Evolutionary conservation across 2,797 vertebrate genomes (phyloP).

Genomic region (Okamejei kenojei): DNA sequence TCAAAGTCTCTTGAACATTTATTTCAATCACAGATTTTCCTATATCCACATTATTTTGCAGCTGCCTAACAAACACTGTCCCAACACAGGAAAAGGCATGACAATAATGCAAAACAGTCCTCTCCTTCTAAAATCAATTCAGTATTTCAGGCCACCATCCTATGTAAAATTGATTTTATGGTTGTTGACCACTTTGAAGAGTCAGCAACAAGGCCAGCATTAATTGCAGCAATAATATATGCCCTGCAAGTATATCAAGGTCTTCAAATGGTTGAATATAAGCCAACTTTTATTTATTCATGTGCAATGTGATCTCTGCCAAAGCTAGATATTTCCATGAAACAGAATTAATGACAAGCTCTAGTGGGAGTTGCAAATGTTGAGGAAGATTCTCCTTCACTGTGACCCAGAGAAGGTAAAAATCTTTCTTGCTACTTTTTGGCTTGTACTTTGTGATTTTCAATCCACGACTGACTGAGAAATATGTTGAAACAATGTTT

Average conservation of each 20-base stretch:
- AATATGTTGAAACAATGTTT: neutral
- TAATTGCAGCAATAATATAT: neutral
- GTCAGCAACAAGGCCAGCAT: neutral
- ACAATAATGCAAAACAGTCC: neutral
- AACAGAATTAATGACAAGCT: conserved; percentile 26
- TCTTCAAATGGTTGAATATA: neutral
- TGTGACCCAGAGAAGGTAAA: neutral
- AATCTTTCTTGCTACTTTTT: neutral
- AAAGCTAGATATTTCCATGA: neutral
- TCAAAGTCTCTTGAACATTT: no score
- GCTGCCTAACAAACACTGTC: no score
- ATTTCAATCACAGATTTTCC: no score
- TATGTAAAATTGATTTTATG: neutral
- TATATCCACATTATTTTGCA: no score
- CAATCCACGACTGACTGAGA: neutral
- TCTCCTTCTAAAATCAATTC: neutral
- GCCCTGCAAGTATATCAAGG: neutral
- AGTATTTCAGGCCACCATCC: neutral
- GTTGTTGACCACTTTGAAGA: neutral
- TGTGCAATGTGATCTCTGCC: neutral
- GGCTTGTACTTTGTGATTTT: neutral
- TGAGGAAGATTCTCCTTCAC: neutral
- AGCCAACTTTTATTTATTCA: neutral
- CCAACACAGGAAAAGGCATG: neutral
- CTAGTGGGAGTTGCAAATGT: neutral